Base-by-base conservation (phyloP, 1,140 invertebrate genomes). In the Cotesia chilonis region DNA sequence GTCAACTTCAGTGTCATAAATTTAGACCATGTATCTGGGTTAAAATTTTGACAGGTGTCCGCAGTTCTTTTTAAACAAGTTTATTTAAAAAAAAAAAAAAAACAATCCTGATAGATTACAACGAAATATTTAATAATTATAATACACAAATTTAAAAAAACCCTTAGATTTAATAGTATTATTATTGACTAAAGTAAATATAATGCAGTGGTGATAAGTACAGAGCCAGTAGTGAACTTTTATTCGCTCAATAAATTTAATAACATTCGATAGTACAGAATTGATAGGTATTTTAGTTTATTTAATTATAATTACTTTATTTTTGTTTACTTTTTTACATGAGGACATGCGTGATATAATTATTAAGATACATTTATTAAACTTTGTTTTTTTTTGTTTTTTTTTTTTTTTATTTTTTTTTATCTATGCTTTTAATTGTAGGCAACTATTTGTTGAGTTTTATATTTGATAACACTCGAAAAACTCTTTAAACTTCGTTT, bases 181-280 rank as follows among this genome's bases (percentile, higher is more conserved):
- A 41, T 47, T 47, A 9, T 9, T 47, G 7, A 47, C n/a, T 12
- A 57, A 59, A 68, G 36, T 12, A 57, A 57, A 36, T 28, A 52
- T 28, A 52, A 54, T 52, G 17, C 47, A 54, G 75, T 76, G 76
- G 75, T 64, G 60, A 63, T 78, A 77, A 80, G 75, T 82, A 80
- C 77, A 80, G 75, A 82, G 74, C 77, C 66, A 72, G 72, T 71
- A 71, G 74, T 77, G 73, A 81, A 85, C 86, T 84, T 87, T 87
- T 86, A 85, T 86, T 86, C 79, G 82, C 81, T 86, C 83, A 86
- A 84, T 87, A 81, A 55, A 47, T 41, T 41, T 9, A 41, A 78
- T 86, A 86, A 86, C 84, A 87, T 86, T 84, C 79, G 86, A 85
- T 87, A 87, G 83, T 86, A 85, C 85, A 86, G 41, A 47, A 10